Evolutionary conservation across 1,140 invertebrate species (phyloP).

Genomic region (Lasaia peninsularis): DNA sequence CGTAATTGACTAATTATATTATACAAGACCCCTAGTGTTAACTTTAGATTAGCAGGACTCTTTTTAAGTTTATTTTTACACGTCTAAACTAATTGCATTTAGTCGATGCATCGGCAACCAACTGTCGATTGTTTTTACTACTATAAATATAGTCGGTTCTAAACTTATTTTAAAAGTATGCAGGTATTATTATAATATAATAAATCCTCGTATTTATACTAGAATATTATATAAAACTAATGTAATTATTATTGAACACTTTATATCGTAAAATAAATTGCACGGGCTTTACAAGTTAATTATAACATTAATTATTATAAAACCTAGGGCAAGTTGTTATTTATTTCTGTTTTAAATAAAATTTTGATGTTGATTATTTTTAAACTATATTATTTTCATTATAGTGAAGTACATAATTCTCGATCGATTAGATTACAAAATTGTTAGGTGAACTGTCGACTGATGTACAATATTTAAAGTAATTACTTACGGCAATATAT

Average conservation of each 20-base stretch:
- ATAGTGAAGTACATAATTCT: slow-evolving; percentile 76
- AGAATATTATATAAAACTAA: slow-evolving; percentile 71
- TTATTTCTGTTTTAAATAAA: slow-evolving; percentile 78
- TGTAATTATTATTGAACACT: slow-evolving; percentile 72
- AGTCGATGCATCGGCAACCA: slow-evolving; percentile 44
- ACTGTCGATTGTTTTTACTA: slow-evolving; percentile 47
- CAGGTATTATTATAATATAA: slow-evolving; percentile 75
- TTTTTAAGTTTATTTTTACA: slow-evolving; percentile 63
- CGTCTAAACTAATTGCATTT: slow-evolving; percentile 62
- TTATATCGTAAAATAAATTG: slow-evolving; percentile 70
- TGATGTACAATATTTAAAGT: slow-evolving; percentile 79
- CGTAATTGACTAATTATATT: slow-evolving; percentile 80
- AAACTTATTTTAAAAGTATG: slow-evolving; percentile 73
- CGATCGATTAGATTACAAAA: slow-evolving; percentile 74
- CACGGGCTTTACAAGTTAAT: slow-evolving; percentile 76
- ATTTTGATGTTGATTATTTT: slow-evolving; percentile 75
- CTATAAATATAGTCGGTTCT: slow-evolving; percentile 45
- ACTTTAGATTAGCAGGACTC: slow-evolving; percentile 63
- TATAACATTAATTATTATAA: slow-evolving; percentile 74
- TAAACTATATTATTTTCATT: slow-evolving; percentile 72
- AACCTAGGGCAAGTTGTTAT: slow-evolving; percentile 77
- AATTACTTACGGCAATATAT: slow-evolving; percentile 77
- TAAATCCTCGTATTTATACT: slow-evolving; percentile 75
- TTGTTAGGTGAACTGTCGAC: slow-evolving; percentile 75
- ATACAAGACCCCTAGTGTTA: slow-evolving; percentile 73